Evolutionary conservation across 2,113 vertebrate species (phyloP).

Genomic region (Formicarius rufipectus): DNA sequence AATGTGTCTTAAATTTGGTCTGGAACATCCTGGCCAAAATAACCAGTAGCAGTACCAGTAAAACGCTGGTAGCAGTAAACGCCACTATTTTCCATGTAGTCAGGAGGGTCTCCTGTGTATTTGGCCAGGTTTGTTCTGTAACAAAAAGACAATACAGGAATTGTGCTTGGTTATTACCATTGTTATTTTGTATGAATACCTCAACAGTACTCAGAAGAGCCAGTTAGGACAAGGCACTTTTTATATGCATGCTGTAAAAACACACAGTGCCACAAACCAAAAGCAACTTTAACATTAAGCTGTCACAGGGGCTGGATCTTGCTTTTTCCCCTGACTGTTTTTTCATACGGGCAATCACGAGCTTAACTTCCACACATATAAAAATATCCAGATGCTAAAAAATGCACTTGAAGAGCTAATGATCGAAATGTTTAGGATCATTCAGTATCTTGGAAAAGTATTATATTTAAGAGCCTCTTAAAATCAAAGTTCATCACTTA

Average conservation of each 20-base stretch:
- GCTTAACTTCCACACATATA: not conserved
- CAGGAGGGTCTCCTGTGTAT: conserved; percentile 81
- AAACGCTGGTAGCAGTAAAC: conserved; percentile 85
- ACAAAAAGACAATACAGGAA: not conserved
- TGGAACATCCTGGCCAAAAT: conserved; percentile 85
- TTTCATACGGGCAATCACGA: not conserved
- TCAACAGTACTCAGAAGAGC: not conserved
- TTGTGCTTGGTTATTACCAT: not conserved
- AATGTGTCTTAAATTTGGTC: conserved; percentile 86
- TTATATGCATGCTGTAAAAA: not conserved
- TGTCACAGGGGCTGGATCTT: not conserved
- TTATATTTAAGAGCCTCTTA: not conserved
- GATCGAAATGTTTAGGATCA: not conserved
- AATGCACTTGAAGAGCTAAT: not conserved
- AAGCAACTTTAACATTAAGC: not conserved
- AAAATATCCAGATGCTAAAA: not conserved
- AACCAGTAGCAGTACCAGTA: conserved; percentile 83
- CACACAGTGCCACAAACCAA: not conserved
- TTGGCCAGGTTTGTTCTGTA: conserved; percentile 83
- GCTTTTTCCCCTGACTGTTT: not conserved
- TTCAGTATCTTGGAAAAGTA: not conserved
- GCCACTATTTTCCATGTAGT: conserved; percentile 89
- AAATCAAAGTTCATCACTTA: not conserved
- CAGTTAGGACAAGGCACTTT: not conserved
- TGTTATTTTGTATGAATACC: not conserved